These are phyloP conservation scores for Steinernema feltiae DNA, from an alignment of 1,140 invertebrate species.

Conservation along the genomic window DNA sequence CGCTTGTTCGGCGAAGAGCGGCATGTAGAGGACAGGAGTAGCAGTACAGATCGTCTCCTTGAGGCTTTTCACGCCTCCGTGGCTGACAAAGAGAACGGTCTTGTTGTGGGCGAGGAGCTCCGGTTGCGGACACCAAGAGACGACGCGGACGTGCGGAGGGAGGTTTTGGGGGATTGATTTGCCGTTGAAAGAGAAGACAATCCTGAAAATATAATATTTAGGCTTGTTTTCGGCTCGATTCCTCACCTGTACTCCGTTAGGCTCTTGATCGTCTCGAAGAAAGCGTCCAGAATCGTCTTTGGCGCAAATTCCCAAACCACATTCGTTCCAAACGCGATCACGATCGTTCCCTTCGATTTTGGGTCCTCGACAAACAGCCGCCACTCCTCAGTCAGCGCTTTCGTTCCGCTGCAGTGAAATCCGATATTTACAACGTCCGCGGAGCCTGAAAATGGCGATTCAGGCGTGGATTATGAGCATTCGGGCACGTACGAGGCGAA, in stretches of 20 bases:
- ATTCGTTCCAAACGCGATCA: constrained; percentile 35
- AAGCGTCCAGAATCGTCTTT: constrained; percentile 24
- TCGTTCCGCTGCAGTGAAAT: background rate
- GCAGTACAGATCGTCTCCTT: background rate
- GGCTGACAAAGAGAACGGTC: background rate
- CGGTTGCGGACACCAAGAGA: background rate
- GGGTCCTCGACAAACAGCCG: constrained; percentile 36
- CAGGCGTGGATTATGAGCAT: background rate
- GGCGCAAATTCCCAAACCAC: constrained; percentile 33
- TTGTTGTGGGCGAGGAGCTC: background rate
- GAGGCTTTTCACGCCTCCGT: constrained; percentile 10
- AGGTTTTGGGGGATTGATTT: background rate
- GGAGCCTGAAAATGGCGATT: background rate
- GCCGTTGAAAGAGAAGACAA: background rate
- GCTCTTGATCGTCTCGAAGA: constrained; percentile 28
- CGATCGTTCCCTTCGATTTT: constrained; percentile 36
- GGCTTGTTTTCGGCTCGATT: too few relatives aligned
- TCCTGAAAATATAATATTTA: background rate
- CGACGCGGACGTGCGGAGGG: background rate
- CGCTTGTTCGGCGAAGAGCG: background rate
- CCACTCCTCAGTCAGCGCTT: constrained; percentile 21
- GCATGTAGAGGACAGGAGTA: background rate
- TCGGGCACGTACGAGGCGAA: background rate
- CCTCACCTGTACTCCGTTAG: constrained; percentile 32
- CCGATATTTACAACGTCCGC: background rate